Evolutionary conservation across 2,888 invertebrate genomes (phyloP), one percentile per base, ranked within the genome.

Genomic region (Ligdia adustata): DNA sequence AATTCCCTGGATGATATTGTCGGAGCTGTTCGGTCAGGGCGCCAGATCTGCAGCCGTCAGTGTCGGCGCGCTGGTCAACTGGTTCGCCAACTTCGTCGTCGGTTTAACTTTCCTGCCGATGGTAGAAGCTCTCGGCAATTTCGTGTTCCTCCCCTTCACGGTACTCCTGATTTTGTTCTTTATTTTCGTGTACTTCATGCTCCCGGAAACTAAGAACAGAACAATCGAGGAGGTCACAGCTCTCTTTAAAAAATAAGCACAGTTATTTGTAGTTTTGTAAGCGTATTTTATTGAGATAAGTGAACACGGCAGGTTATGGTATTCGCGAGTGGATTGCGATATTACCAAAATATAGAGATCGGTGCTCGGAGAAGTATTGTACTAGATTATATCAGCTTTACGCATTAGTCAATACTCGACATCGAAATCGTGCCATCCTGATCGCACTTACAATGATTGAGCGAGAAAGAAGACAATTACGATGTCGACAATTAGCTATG

Each of bases 31-130:
- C 61, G 86, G 87, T 0, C 90, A 90, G 59, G 89, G 90, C 1
- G 81, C 91, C 1, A 71, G 91, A 34, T 86, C 88, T 45, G 88
- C 90, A 4, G 91, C 91, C 0, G 90, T 91, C 6, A 90, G 91
- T 45, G 79, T 90, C 0, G 91, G 90, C 2, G 90, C 91, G 7
- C 68, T 89, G 1, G 84, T 90, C 41, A 91, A 91, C 65, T 91
- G 91, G 91, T 79, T 90, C 32, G 90, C 91, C 6, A 91, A 91
- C 68, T 90, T 91, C 46, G 66, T 90, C n/a, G 85, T 91, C n/a
- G 89, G 90, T 1, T 62, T 91, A 4, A 73, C 83, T 0, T 91
- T 91, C 64, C 78, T 88, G 22, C 72, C 82, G 2, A 74, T 91
- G 76, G 75, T 73, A 1, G 59, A 71, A 0, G 75, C 75, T 1